Evolutionary conservation across 2,888 invertebrate genomes (phyloP), one percentile per base, ranked within the genome.

Genomic region (Acleris literana): DNA sequence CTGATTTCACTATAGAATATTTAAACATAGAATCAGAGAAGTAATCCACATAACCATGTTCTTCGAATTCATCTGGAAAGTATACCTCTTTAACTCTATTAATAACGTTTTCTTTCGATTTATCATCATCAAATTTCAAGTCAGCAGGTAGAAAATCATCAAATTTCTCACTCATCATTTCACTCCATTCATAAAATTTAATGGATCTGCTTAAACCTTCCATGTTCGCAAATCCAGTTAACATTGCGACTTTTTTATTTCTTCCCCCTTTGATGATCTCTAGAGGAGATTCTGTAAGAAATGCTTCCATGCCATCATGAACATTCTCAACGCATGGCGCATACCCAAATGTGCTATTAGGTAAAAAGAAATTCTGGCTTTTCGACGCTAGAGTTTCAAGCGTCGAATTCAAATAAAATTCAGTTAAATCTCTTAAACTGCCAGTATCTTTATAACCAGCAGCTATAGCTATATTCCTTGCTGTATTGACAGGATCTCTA

Each of bases 21-120:
- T 87, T 91, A 59, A 91, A 91, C 91, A 92, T 90, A 1, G 85
- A 75, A 70, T 91, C 92, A 1, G 90, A 90, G 59, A 89, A 90
- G 68, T 90, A 92, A 69, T 92, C 84, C 3, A 92, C 73, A 46
- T 85, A 92, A 9, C 73, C 81, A 71, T 83, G 80, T 4, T 87
- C 80, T 13, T 72, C 69, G 9, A 9, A 81, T 77, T 71, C 88
- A 1, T 73, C 80, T 64, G 87, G 79, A 49, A 92, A 92, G 69
- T 92, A 92, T 65, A 77, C 70, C 25, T 83, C 67, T 63, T 82
- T 87, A 5, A 91, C 64, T 25, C 81, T 74, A 17, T 80, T 74
- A 0, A 84, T 77, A 1, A 87, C 71, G 5, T 70, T 71, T 11
- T 81, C 71, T 76, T 75, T 85, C 2, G 74, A 70, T 68, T 83